Conservation (phyloP, 2,113 vertebrate species). For the Pollimyrus isidori region DNA sequence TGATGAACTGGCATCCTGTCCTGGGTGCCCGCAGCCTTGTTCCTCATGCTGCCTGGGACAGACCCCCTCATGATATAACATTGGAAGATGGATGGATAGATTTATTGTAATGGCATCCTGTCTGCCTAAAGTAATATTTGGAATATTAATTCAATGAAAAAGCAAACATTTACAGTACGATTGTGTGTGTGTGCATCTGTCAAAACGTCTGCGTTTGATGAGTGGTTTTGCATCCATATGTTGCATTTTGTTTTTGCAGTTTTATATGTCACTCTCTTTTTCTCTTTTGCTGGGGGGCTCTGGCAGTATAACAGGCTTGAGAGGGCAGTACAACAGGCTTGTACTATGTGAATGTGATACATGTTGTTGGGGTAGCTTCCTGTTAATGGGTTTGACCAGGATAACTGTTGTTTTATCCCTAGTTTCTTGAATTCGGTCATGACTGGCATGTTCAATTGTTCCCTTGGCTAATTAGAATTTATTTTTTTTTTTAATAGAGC, state of each 20-base stretch:
- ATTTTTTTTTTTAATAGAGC: not conserved
- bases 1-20: not conserved
- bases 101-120: not conserved
- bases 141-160: not conserved
- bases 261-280: not conserved
- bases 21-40: not conserved
- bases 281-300: not conserved
- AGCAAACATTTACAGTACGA: not conserved
- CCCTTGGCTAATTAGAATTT: not conserved
- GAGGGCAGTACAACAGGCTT: not conserved
- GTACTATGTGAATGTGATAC: not conserved
- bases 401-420: not conserved
- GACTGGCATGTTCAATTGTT: not conserved
- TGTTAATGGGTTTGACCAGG: not conserved
- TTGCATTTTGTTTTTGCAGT: not conserved
- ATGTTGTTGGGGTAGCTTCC: not conserved
- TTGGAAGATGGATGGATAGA: not conserved
- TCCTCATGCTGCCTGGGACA: not conserved
- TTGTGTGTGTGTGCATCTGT: not conserved
- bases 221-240: not conserved
- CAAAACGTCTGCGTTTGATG: not conserved
- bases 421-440: not conserved
- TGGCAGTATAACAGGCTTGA: not conserved
- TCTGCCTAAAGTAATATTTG: not conserved
- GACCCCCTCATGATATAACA: not conserved